A percentile compares a stretch with the other conserved stretches of the same genome.
Conservation (phyloP, 2,888 invertebrate genomes). For the Tetrapedia diversipes region DNA sequence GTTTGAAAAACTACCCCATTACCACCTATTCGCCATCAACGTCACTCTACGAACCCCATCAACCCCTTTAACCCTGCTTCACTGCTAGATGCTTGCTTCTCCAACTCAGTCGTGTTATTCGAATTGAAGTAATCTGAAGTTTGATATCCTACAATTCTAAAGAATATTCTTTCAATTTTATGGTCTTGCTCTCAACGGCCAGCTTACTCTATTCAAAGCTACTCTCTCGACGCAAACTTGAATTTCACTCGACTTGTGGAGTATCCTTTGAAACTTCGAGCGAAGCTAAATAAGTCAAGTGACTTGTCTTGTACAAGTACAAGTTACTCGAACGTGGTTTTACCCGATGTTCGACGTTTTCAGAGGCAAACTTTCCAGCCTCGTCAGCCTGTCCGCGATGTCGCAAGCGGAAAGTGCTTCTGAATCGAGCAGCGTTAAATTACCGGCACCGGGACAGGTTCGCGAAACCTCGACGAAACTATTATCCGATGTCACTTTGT, state of each 20-base stretch:
- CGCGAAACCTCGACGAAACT: slow-evolving; percentile 31
- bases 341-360: background rate
- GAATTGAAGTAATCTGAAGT: too few relatives aligned
- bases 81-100: background rate
- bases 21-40: background rate
- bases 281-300: too few relatives aligned
- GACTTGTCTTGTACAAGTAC: too few relatives aligned
- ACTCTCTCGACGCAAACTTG: background rate
- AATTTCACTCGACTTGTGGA: too few relatives aligned
- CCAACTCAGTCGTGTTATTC: too few relatives aligned
- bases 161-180: too few relatives aligned
- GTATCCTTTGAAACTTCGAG: too few relatives aligned
- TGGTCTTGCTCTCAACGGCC: too few relatives aligned
- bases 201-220: too few relatives aligned
- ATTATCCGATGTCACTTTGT: slow-evolving; percentile 27
- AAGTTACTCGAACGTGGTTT: too few relatives aligned
- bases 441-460: slow-evolving; percentile 42
- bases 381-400: slow-evolving; percentile 23
- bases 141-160: too few relatives aligned
- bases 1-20: background rate
- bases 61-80: background rate
- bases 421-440: slow-evolving; percentile 48
- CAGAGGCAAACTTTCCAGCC: slow-evolving; percentile 31
- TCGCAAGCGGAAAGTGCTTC: slow-evolving; percentile 32
- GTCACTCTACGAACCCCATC: background rate